Evolutionary conservation across 1,140 invertebrate genomes (phyloP).

Genomic region (Pantala flavescens): DNA sequence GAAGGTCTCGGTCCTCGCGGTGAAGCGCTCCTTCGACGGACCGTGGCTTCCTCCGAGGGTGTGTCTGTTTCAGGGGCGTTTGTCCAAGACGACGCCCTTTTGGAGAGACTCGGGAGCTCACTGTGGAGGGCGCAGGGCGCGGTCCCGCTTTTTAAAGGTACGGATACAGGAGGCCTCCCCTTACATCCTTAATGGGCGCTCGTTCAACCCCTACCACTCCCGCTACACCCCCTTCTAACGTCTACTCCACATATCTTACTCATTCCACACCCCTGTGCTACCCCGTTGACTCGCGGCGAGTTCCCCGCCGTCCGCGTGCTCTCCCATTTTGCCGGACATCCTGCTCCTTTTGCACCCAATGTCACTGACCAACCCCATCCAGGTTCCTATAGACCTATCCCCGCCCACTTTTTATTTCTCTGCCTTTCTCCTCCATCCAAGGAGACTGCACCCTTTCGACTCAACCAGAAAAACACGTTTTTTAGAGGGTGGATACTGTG

Average conservation of each 20-base stretch:
- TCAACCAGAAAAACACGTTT: too few relatives aligned
- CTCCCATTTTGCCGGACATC: not conserved
- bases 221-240: not conserved
- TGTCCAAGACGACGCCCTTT: not conserved
- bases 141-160: not conserved
- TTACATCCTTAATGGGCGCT: not conserved
- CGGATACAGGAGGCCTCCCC: not conserved
- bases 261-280: too few relatives aligned
- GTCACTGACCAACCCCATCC: not conserved
- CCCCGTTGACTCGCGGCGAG: too few relatives aligned
- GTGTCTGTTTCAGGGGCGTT: not conserved
- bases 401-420: not conserved
- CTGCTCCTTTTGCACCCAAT: not conserved
- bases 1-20: too few relatives aligned
- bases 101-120: not conserved
- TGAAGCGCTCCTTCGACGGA: not conserved
- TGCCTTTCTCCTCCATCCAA: too few relatives aligned
- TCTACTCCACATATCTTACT: not conserved
- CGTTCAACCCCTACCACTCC: not conserved
- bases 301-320: not conserved
- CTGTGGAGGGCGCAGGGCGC: constrained; percentile 1
- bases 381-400: not conserved
- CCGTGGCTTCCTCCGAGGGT: not conserved
- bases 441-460: too few relatives aligned
- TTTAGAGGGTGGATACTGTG: too few relatives aligned